Base-by-base conservation (phyloP, 2,797 vertebrate genomes). In the Amblyopsis hoosieri region DNA sequence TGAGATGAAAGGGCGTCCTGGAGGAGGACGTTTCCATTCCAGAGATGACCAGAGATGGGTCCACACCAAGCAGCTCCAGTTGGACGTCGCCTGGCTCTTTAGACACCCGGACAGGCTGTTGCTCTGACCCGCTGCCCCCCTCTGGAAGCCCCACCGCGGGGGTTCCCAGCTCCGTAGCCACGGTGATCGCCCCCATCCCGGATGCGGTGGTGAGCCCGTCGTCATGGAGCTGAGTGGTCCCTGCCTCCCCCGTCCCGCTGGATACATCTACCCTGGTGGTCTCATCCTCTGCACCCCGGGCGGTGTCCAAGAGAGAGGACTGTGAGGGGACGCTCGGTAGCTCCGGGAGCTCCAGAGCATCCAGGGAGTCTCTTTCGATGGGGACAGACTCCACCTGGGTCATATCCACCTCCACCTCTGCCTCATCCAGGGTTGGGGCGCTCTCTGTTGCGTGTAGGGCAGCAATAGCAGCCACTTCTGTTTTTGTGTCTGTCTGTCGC, bases 1-100 rank as follows among this genome's bases (percentile, higher is more conserved):
- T 91, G 72, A 98, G 45, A 71, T 92, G 89, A 12, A 92, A 8
- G 0, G 81, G 79, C 0, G 80, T 50, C 51, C 89, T 88, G 74
- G 69, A 86, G 47, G 87, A 83, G 12, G 78, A 51, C 52, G 85
- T 72, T 46, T 66, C 71, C 3, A 60, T 74, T 5, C 10, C 55
- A n/a, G 88, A 61, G 59, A 69, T 4, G 69, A 68, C 75, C 62
- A 78, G 73, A 4, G 89, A 82, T 29, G 63, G 83, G 68, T 84
- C 75, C 10, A 81, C 55, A 48, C 87, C 77, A 0, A 81, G 42
- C 48, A 50, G 71, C 4, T 45, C 75, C 0, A 31, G 7, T 7
- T 37, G 33, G 33, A 37, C 52, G 0, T 85, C 65, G 8, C 14
- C 29, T 31, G 8, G 12, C 51, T 89, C 88, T 75, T 93, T 93